phyloP scores from a whole-genome alignment of 2,797 vertebrate species.

The Xenopus petersii region DNA sequence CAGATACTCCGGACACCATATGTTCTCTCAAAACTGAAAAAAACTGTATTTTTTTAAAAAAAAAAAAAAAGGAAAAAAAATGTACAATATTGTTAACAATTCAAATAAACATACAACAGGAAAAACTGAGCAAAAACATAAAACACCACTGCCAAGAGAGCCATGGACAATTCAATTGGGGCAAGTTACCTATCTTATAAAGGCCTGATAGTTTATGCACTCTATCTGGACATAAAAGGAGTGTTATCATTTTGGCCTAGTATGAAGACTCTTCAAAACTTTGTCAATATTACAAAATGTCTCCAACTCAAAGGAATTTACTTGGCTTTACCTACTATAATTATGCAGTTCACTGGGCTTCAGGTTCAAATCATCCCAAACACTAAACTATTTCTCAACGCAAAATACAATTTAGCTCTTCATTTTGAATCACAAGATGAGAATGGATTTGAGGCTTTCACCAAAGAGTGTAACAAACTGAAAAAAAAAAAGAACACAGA shows the following conservation, averaged over 20 bases:
- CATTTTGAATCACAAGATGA: slow-evolving; percentile 32
- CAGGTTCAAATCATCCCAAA: too few species aligned
- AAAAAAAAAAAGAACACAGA: too few species aligned
- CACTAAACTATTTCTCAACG: too few species aligned
- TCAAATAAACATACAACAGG: slow-evolving; percentile 44
- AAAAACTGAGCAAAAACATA: slow-evolving; percentile 1
- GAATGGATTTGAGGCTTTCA: slow-evolving; percentile 56
- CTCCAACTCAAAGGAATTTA: too few species aligned
- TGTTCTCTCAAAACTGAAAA: slow-evolving; percentile 39
- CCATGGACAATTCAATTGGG: slow-evolving; percentile 1
- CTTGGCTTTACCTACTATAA: too few species aligned
- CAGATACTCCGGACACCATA: slow-evolving; percentile 66
- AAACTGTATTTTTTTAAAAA: slow-evolving; percentile 52
- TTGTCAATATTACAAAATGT: too few species aligned
- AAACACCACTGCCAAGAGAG: not conserved
- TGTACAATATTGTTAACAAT: slow-evolving; percentile 56
- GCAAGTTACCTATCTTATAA: not conserved
- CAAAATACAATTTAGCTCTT: too few species aligned
- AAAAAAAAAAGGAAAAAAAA: too few species aligned
- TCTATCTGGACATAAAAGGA: not conserved
- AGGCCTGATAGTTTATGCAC: too few species aligned
- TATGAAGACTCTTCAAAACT: too few species aligned
- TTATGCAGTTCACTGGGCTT: too few species aligned
- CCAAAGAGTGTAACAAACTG: too few species aligned
- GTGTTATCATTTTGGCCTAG: not conserved